Percentiles rank a stretch among this genome's conserved stretches.
phyloP scores from a whole-genome alignment of 2,888 invertebrate species.

The Helobdella robusta region DNA sequence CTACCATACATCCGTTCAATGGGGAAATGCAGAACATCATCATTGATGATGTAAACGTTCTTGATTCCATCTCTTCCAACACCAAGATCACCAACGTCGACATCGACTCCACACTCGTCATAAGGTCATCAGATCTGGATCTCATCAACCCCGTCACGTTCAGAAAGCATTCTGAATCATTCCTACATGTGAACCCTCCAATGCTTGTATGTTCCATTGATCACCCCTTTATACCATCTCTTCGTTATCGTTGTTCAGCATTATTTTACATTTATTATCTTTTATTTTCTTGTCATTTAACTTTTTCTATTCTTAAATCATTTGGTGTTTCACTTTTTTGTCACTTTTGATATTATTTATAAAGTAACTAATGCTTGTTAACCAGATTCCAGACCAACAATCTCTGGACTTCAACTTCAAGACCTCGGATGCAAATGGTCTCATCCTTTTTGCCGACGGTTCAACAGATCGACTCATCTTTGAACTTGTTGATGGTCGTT shows the following conservation, averaged over 20 bases:
- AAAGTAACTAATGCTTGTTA: no score
- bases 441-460: slow-evolving; percentile 36
- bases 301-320: background rate
- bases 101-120: background rate
- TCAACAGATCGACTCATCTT: background rate
- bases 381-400: no score
- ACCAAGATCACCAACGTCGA: slow-evolving; percentile 7
- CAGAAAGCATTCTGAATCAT: slow-evolving; percentile 17
- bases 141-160: slow-evolving; percentile 29
- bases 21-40: slow-evolving; percentile 35
- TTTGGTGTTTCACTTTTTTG: no score
- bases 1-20: slow-evolving; percentile 27
- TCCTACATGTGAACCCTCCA: background rate
- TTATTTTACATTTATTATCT: background rate
- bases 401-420: slow-evolving; percentile 43
- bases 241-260: background rate
- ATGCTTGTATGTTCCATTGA: background rate
- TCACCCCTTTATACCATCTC: background rate
- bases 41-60: slow-evolving; percentile 30
- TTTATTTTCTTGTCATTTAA: background rate
- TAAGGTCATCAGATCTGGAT: background rate
- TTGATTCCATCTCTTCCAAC: slow-evolving; percentile 17
- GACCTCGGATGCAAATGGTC: slow-evolving; percentile 41
- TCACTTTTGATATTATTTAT: no score
- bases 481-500: no score